Evolutionary conservation across 2,113 vertebrate species (phyloP).

Genomic region (Chaenogobius annularis): DNA sequence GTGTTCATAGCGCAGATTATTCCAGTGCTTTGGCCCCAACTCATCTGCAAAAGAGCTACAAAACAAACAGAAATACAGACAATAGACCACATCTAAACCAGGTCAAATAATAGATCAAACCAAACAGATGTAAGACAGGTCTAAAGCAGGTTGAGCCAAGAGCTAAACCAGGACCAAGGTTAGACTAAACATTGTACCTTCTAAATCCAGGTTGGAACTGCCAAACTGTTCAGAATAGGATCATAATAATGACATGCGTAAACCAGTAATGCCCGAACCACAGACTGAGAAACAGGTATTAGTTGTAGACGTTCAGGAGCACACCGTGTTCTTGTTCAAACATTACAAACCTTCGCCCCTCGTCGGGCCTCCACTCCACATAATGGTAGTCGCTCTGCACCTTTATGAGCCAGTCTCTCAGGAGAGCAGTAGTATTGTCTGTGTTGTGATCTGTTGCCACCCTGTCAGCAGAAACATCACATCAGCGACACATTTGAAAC

Average conservation of each 20-base stretch:
- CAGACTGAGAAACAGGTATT: neutral
- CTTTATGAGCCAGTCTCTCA: conserved; percentile 85
- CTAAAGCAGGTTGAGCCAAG: neutral
- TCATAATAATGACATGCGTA: too few species aligned
- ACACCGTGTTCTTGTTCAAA: neutral
- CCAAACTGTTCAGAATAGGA: too few species aligned
- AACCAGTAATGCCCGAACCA: neutral
- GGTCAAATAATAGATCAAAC: neutral
- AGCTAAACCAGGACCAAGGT: too few species aligned
- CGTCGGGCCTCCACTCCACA: conserved; percentile 87
- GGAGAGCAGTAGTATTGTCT: conserved; percentile 83
- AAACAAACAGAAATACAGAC: conserved; percentile 29
- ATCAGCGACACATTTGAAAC: neutral
- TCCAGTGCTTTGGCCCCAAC: conserved; percentile 87
- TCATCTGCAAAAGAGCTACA: conserved; percentile 79
- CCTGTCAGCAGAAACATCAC: conserved; percentile 68
- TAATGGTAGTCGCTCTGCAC: conserved; percentile 86
- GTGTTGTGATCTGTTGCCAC: conserved; percentile 88
- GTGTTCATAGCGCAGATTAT: conserved; percentile 82
- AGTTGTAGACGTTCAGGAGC: conserved; percentile 3
- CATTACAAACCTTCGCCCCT: conserved; percentile 77
- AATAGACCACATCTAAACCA: neutral
- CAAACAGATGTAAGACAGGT: neutral
- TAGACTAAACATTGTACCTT: too few species aligned
- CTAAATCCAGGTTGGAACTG: too few species aligned